Evolutionary conservation across 2,113 vertebrate genomes (phyloP).

Genomic region (Urocolius indicus): DNA sequence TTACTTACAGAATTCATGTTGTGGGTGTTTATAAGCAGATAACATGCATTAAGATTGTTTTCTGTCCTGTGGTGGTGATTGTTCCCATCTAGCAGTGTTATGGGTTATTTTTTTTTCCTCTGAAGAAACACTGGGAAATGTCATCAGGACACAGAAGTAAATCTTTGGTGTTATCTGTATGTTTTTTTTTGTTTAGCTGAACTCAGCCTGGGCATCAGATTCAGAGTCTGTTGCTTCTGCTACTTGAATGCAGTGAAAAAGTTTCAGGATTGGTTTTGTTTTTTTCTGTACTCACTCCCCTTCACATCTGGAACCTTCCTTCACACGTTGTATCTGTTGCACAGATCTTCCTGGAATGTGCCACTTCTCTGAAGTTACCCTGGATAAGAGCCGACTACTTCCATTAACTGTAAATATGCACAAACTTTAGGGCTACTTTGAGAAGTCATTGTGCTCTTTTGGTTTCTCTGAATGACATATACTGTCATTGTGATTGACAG

Average conservation of each 20-base stretch:
- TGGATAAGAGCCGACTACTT: background rate
- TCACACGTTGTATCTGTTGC: background rate
- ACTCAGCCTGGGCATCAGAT: background rate
- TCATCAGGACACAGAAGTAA: background rate
- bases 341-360: background rate
- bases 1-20: background rate
- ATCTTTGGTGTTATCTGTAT: background rate
- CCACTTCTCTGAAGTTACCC: background rate
- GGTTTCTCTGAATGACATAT: background rate
- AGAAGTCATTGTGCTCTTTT: background rate
- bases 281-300: background rate
- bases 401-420: background rate
- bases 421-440: background rate
- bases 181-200: background rate
- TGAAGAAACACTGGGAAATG: background rate
- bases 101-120: background rate
- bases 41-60: background rate
- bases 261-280: background rate
- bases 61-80: background rate
- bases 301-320: background rate
- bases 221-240: background rate
- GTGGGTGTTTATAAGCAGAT: background rate
- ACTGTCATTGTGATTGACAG: background rate
- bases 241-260: background rate
- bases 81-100: background rate